Evolutionary conservation across 2,797 vertebrate species (phyloP).

Genomic region (Lacerta agilis): DNA sequence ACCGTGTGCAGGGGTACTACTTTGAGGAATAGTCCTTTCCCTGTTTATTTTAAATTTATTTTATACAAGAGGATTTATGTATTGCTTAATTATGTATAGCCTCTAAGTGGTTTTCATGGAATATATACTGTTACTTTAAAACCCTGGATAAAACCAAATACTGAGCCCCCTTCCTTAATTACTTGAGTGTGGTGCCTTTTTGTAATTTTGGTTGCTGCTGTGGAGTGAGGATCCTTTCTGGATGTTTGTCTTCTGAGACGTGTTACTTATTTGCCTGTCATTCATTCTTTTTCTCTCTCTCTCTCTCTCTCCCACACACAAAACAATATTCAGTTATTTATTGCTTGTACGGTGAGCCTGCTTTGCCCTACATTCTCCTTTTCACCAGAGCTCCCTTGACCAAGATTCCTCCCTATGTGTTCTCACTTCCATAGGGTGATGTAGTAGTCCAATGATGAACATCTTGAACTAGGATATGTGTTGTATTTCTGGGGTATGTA

Average conservation of each 20-base stretch:
- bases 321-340: not conserved
- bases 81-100: no score
- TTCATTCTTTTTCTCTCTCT: no score
- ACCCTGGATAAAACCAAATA: no score
- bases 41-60: no score
- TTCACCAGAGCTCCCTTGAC: not conserved
- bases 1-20: not conserved
- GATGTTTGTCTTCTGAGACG: not conserved
- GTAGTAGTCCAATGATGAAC: not conserved
- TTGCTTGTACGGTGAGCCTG: not conserved
- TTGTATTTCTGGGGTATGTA: not conserved
- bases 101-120: no score
- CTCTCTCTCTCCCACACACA: not conserved
- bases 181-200: not conserved
- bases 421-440: not conserved
- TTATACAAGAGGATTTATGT: no score
- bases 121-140: no score
- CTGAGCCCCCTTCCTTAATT: not conserved
- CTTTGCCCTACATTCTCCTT: not conserved
- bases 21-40: not conserved
- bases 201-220: not conserved
- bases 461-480: not conserved
- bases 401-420: not conserved
- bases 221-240: not conserved
- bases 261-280: not conserved